phyloP scores from a whole-genome alignment of 1,140 invertebrate genomes.

The Drosophila hydei region DNA sequence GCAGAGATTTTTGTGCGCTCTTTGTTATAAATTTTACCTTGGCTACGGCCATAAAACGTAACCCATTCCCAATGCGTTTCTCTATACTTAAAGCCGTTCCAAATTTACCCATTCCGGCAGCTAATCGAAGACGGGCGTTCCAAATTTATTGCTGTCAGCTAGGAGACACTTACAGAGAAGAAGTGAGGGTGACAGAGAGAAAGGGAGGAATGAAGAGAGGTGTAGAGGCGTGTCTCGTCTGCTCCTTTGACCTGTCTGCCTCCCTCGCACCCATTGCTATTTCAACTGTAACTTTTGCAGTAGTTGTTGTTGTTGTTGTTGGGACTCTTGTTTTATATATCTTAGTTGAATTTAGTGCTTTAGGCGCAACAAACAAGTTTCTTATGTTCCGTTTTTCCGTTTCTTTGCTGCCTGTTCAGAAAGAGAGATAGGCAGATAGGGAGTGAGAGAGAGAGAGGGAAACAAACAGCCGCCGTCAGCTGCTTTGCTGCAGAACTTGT shows the following conservation, averaged over 20 bases:
- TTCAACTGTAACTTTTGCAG: conserved; percentile 28
- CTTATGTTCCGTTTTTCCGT: conserved; percentile 62
- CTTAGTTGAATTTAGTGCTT: conserved; percentile 50
- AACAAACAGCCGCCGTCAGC: conserved; percentile 54
- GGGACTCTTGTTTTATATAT: conserved; percentile 58
- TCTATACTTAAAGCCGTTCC: conserved; percentile 16
- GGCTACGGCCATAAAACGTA: conserved; percentile 8
- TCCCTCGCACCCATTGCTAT: conserved; percentile 14
- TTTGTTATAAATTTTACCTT: conserved; percentile 71
- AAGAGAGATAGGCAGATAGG: conserved; percentile 27
- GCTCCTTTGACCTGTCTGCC: conserved; percentile 76
- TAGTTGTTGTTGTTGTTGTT: conserved; percentile 42
- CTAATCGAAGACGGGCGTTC: conserved; percentile 66
- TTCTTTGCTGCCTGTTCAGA: conserved; percentile 26
- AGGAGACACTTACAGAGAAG: neutral
- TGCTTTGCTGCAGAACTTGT: conserved; percentile 69
- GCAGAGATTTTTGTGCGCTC: conserved; percentile 45
- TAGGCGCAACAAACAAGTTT: conserved; percentile 72
- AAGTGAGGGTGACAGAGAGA: neutral
- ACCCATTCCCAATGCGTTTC: conserved; percentile 25
- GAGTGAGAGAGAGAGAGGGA: conserved; percentile 28
- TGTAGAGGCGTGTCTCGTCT: conserved; percentile 37
- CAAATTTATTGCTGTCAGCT: conserved; percentile 68
- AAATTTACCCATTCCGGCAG: conserved; percentile 43
- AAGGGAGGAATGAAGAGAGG: neutral